These are phyloP conservation scores for Nephrotoma appendiculata DNA, from an alignment of 2,888 invertebrate genomes.

Conservation along the genomic window DNA sequence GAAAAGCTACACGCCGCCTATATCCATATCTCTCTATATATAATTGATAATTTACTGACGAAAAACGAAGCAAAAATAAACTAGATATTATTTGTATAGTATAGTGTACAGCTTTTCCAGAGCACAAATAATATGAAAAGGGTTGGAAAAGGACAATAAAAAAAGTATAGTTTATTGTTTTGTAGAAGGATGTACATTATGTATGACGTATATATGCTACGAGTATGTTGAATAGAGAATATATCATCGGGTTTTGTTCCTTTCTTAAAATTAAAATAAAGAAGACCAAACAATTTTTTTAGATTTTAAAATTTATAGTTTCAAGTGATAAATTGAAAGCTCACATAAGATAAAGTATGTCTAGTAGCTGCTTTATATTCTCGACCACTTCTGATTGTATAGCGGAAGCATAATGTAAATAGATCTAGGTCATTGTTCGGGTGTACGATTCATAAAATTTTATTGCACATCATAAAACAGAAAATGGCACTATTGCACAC, in stretches of 20 bases:
- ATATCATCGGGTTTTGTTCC: neutral
- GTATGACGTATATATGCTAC: neutral
- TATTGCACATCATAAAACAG: neutral
- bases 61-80: neutral
- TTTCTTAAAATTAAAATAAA: neutral
- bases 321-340: neutral
- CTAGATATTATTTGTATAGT: neutral
- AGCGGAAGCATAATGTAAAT: neutral
- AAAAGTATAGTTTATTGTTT: neutral
- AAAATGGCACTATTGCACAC: neutral
- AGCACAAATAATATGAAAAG: neutral
- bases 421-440: neutral
- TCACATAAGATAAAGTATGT: neutral
- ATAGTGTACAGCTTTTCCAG: neutral
- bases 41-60: neutral
- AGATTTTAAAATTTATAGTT: neutral
- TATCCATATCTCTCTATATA: neutral
- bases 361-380: neutral
- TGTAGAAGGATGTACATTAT: neutral
- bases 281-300: neutral
- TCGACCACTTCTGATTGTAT: neutral
- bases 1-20: neutral
- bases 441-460: neutral
- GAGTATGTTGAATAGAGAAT: neutral
- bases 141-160: neutral